Evolutionary conservation across 1,140 invertebrate genomes (phyloP).

Genomic region (Streblospio benedicti): DNA sequence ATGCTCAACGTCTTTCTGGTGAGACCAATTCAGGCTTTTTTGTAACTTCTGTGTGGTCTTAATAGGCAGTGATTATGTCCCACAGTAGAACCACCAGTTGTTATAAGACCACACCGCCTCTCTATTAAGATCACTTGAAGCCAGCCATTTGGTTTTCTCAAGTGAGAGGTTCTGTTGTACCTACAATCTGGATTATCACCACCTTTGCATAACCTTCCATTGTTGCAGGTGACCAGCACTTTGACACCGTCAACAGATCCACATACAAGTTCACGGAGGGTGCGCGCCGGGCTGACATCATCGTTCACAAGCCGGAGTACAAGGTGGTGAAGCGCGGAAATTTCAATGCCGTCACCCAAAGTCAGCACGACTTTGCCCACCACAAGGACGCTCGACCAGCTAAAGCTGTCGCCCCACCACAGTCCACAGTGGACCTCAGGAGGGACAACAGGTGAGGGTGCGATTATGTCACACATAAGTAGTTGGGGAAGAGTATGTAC

Average conservation of each 20-base stretch:
- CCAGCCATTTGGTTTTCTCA: too few relatives aligned
- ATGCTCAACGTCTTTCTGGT: too few relatives aligned
- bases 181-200: too few relatives aligned
- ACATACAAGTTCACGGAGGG: slow-evolving; percentile 32
- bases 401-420: slow-evolving; percentile 29
- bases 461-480: too few relatives aligned
- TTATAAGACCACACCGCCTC: too few relatives aligned
- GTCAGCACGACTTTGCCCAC: slow-evolving; percentile 29
- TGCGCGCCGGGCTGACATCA: slow-evolving; percentile 25
- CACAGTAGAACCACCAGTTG: too few relatives aligned
- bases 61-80: too few relatives aligned
- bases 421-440: slow-evolving; percentile 32
- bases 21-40: too few relatives aligned
- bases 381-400: slow-evolving; percentile 26
- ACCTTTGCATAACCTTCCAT: background rate
- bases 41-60: too few relatives aligned
- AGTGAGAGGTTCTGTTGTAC: too few relatives aligned
- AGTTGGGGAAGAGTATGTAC: too few relatives aligned
- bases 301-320: slow-evolving; percentile 22
- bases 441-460: slow-evolving; percentile 39
- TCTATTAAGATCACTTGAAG: too few relatives aligned
- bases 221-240: slow-evolving; percentile 27
- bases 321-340: slow-evolving; percentile 18
- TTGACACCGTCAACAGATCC: slow-evolving; percentile 32
- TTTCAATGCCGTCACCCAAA: slow-evolving; percentile 31